phyloP scores from a whole-genome alignment of 1,140 invertebrate genomes.

The Zeugodacus cucurbitae region DNA sequence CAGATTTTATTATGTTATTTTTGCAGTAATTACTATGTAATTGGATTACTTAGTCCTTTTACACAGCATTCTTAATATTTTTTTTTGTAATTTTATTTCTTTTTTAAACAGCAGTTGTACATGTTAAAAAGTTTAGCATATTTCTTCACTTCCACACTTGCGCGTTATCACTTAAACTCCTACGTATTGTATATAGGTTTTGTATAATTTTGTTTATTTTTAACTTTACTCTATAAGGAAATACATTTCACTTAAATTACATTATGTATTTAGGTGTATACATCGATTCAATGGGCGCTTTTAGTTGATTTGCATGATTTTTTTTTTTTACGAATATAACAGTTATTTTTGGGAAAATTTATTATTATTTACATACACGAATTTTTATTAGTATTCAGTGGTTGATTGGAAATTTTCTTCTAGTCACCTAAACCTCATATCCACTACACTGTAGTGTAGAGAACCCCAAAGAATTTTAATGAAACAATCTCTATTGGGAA shows the following conservation, averaged over 20 bases:
- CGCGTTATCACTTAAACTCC: slow-evolving; percentile 23
- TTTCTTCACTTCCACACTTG: neutral
- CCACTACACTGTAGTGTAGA: too few relatives aligned
- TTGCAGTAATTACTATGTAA: neutral
- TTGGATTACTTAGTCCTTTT: neutral
- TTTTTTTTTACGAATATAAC: neutral
- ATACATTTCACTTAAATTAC: neutral
- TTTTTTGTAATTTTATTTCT: neutral
- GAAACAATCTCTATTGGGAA: too few relatives aligned
- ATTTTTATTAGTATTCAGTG: neutral
- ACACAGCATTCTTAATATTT: neutral
- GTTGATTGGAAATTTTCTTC: neutral
- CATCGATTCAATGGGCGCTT: neutral
- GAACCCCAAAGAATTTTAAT: too few relatives aligned
- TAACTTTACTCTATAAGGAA: neutral
- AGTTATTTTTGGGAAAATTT: neutral
- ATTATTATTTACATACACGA: neutral
- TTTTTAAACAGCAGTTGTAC: neutral
- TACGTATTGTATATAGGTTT: slow-evolving; percentile 7
- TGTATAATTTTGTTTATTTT: neutral
- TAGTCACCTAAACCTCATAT: neutral
- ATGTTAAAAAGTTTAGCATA: neutral
- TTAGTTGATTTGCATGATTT: neutral
- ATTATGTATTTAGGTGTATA: neutral
- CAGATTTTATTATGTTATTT: neutral